Evolutionary conservation across 2,888 invertebrate genomes (phyloP).

Genomic region (Chydorus sphaericus): DNA sequence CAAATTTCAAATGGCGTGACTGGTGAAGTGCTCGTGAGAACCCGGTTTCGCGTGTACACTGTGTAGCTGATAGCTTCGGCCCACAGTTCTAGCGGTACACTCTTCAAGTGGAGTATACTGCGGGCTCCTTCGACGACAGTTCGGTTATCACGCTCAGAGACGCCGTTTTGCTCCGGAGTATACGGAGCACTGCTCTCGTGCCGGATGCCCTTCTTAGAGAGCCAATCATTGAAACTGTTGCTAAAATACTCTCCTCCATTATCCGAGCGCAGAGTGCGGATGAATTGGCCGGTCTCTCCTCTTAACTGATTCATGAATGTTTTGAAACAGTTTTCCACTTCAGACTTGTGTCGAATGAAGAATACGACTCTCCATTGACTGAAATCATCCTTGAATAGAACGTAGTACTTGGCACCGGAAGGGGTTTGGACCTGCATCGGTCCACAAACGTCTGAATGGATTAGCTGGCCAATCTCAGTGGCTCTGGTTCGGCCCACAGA

Average conservation of each 20-base stretch:
- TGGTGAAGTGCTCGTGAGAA: slow-evolving; percentile 8
- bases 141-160: slow-evolving; percentile 20
- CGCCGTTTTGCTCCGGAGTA: slow-evolving; percentile 21
- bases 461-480: not conserved
- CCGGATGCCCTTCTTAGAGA: slow-evolving; percentile 17
- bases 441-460: not conserved
- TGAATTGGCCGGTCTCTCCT: not conserved
- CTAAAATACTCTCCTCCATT: slow-evolving; percentile 17
- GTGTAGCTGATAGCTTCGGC: slow-evolving; percentile 19
- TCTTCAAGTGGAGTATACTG: not conserved
- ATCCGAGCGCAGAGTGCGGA: slow-evolving; percentile 5
- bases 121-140: slow-evolving; percentile 19
- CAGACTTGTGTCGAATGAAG: not conserved
- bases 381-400: not conserved
- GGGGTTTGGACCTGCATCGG: not conserved
- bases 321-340: not conserved
- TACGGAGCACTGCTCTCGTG: slow-evolving; percentile 18
- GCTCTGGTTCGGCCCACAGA: not conserved
- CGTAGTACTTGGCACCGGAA: not conserved
- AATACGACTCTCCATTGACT: not conserved
- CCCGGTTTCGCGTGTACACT: slow-evolving; percentile 20
- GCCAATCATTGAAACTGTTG: slow-evolving; percentile 14
- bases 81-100: slow-evolving; percentile 18
- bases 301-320: not conserved
- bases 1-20: slow-evolving; percentile 19